These are phyloP conservation scores for Aviceda subcristata DNA, from an alignment of 2,113 vertebrate genomes.

Conservation along the genomic window DNA sequence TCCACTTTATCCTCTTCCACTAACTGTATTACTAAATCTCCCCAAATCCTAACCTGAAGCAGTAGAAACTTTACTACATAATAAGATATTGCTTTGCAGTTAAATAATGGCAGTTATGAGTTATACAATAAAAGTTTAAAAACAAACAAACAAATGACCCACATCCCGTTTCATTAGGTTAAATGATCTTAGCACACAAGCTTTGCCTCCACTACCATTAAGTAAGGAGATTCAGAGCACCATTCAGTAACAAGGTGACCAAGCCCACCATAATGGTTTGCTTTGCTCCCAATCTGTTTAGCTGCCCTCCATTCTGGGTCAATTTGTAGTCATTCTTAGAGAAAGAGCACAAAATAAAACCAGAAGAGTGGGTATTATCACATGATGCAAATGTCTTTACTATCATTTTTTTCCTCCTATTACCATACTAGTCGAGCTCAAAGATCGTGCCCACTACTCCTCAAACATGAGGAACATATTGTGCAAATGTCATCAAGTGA, in stretches of 20 bases:
- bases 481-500: conserved; percentile 4
- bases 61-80: not conserved
- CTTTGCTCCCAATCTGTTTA: not conserved
- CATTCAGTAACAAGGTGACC: not conserved
- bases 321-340: not conserved
- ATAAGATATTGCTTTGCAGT: not conserved
- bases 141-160: not conserved
- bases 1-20: not conserved
- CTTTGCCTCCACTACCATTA: not conserved
- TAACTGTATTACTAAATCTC: not conserved
- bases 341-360: not conserved
- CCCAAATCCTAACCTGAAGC: not conserved
- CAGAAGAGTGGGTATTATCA: not conserved
- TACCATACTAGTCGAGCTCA: not conserved
- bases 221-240: not conserved
- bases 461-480: not conserved
- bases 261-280: not conserved
- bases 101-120: not conserved
- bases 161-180: not conserved
- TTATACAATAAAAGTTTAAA: not conserved
- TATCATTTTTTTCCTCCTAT: not conserved
- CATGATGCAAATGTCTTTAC: not conserved
- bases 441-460: not conserved
- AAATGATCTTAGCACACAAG: not conserved
- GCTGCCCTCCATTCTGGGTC: not conserved